Conservation (phyloP, 2,888 invertebrate species). For the Apotomis turbidana region DNA sequence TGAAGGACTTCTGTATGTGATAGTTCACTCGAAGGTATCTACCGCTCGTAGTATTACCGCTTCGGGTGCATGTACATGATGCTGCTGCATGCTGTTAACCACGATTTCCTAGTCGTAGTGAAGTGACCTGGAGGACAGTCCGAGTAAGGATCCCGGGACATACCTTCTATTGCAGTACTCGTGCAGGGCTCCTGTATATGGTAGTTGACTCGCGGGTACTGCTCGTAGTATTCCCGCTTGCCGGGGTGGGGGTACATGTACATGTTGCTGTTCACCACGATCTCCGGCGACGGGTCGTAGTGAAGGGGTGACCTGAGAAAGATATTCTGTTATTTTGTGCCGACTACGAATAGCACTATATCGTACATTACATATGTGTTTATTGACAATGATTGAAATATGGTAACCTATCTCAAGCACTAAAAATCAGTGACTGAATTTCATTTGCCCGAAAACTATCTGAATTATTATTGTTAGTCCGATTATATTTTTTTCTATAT, state of each 20-base stretch:
- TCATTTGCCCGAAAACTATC: too few species aligned
- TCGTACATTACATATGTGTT: too few species aligned
- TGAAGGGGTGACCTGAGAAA: conserved; percentile 73
- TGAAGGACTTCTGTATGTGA: conserved; percentile 64
- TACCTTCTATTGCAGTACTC: conserved; percentile 67
- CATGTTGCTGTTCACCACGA: conserved; percentile 73
- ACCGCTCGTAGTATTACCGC: conserved; percentile 77
- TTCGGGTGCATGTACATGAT: conserved; percentile 78
- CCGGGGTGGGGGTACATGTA: conserved; percentile 74
- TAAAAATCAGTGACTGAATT: too few species aligned
- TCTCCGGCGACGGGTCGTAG: conserved; percentile 72
- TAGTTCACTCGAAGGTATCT: conserved; percentile 61
- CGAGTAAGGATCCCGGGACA: conserved; percentile 16
- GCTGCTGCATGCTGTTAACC: conserved; percentile 72
- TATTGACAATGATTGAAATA: too few species aligned
- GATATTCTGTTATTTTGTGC: conserved; percentile 13
- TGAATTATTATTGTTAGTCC: too few species aligned
- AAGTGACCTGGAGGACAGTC: conserved; percentile 63
- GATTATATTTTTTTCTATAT: too few species aligned
- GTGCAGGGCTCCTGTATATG: conserved; percentile 66
- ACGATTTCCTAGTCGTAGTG: conserved; percentile 75
- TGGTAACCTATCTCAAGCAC: too few species aligned
- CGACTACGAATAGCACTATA: neutral
- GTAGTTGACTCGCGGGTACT: conserved; percentile 67
- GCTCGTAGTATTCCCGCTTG: conserved; percentile 77